A percentile compares a stretch with the other conserved stretches of the same genome.
phyloP scores from a whole-genome alignment of 2,113 vertebrate genomes.

The Dromaius novaehollandiae region DNA sequence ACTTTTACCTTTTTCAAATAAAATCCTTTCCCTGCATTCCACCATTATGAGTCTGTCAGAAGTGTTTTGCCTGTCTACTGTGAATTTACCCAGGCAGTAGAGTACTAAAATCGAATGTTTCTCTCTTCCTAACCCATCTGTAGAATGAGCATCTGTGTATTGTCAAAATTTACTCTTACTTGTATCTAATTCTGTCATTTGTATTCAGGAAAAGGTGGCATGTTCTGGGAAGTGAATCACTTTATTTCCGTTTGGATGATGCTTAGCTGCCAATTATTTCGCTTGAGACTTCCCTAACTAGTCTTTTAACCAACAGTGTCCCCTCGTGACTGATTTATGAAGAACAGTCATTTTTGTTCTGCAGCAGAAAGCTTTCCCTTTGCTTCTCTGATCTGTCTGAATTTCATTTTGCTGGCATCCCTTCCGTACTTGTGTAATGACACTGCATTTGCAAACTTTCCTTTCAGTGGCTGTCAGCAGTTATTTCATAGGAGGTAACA shows the following conservation, averaged over 20 bases:
- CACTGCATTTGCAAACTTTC: not conserved
- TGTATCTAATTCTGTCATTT: not conserved
- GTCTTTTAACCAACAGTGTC: not conserved
- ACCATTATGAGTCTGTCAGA: not conserved
- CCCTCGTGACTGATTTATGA: not conserved
- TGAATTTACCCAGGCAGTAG: not conserved
- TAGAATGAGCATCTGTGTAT: not conserved
- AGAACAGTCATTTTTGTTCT: not conserved
- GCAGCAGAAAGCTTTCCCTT: not conserved
- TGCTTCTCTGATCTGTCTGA: not conserved
- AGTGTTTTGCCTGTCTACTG: not conserved
- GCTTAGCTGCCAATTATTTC: not conserved
- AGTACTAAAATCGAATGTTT: not conserved
- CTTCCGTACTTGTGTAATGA: not conserved
- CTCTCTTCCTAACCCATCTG: not conserved
- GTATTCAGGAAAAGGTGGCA: not conserved
- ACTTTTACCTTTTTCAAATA: not conserved
- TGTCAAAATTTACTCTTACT: not conserved
- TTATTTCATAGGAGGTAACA: not conserved
- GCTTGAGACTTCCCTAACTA: not conserved
- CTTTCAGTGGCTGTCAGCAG: not conserved
- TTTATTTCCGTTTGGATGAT: not conserved
- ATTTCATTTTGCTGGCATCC: not conserved
- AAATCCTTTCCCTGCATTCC: not conserved
- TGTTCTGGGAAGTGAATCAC: not conserved